A percentile compares a stretch with the other conserved stretches of the same genome.
These are phyloP conservation scores for Ramphastos sulfuratus DNA, from an alignment of 2,113 vertebrate genomes.

Conservation along the genomic window DNA sequence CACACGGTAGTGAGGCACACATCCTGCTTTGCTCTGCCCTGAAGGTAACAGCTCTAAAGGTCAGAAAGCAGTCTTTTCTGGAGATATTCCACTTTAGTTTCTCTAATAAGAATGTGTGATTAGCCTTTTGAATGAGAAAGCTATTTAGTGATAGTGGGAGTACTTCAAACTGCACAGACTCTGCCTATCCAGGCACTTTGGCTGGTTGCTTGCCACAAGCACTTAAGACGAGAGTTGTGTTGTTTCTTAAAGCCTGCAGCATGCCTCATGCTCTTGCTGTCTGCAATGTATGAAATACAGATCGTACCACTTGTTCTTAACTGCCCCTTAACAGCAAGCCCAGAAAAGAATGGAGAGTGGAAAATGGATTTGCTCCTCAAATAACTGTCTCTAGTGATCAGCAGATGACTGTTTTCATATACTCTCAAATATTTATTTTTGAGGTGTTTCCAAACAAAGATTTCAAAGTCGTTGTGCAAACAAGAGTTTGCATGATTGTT, in stretches of 20 bases:
- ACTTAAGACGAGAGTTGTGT: not conserved
- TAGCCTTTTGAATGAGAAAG: not conserved
- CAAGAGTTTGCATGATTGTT: not conserved
- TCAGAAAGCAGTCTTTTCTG: constrained; percentile 13
- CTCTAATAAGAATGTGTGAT: not conserved
- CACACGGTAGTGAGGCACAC: constrained; percentile 39
- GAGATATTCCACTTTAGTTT: not conserved
- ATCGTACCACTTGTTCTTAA: not conserved
- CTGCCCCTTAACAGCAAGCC: not conserved
- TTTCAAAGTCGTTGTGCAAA: not conserved
- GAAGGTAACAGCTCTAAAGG: constrained; percentile 48
- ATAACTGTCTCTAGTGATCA: not conserved
- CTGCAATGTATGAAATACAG: not conserved
- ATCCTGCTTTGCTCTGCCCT: constrained; percentile 38
- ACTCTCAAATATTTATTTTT: not conserved
- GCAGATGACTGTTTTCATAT: not conserved
- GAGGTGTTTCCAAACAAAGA: not conserved
- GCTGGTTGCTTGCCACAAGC: not conserved
- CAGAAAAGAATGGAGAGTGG: not conserved
- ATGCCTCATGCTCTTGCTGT: not conserved
- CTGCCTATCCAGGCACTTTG: accelerated
- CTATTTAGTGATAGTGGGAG: not conserved
- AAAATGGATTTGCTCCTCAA: not conserved
- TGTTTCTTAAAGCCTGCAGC: not conserved
- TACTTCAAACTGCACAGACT: not conserved